Base-by-base conservation (phyloP, 2,888 invertebrate species). In the Oxytorus armatus region DNA sequence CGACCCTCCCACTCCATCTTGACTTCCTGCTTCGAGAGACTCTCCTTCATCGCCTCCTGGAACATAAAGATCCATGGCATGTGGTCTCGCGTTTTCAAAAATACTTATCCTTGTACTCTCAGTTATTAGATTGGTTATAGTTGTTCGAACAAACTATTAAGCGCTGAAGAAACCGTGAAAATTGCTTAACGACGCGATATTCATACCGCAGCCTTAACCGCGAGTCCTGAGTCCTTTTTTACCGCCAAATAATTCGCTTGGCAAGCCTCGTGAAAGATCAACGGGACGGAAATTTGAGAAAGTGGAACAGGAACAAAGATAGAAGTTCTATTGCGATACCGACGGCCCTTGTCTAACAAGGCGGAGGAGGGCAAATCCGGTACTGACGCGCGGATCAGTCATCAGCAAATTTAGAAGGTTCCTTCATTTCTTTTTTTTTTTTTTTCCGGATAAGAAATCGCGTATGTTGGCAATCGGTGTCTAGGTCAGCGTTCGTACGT, bases 41-140 rank as follows among this genome's bases (percentile, higher is more conserved):
- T 89, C 76, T 91, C 91, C 84, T 91, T 91, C 91, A 92, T 92
- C 70, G 87, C 87, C 66, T 88, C 88, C 92, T 92, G 84, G 25
- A 87, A 87, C 25, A 23, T 63, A n/a, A 42, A 59, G 47, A 63
- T 70, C 66, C 51, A 42, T 57, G n/a, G 29, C 36, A 65, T 69
- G 42, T 44, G 44, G 8, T 79, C 36, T n/a, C n/a, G n/a, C n/a
- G 39, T 44, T 25, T 33, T 39, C 72, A 49, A 72, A 42, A 39
- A 55, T 55, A 42, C 23, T 42, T 61, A 63, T 69, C 16, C 3
- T 14, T 5, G 7, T 68, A 23, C 16, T 29, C 10, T 25, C n/a
- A n/a, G n/a, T n/a, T n/a, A n/a, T 68, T 18, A 21, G 4, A 66
- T 51, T 21, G 29, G 29, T 49, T 49, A n/a, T 23, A n/a, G n/a